Evolutionary conservation across 2,797 vertebrate species (phyloP).

Genomic region (Periophthalmus magnuspinnatus): DNA sequence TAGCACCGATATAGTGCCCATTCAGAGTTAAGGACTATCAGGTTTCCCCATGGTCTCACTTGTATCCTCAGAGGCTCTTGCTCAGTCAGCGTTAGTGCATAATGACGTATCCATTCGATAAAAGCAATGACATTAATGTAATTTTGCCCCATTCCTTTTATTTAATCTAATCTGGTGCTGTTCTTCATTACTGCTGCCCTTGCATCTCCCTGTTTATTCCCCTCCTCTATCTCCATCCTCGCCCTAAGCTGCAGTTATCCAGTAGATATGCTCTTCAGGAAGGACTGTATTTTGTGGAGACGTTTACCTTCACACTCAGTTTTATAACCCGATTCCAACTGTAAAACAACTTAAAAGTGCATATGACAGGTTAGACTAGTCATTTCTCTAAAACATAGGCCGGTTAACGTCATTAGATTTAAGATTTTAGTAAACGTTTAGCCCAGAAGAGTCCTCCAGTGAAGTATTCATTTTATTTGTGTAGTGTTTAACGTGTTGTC

Average conservation of each 20-base stretch:
- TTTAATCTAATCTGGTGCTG: conserved; percentile 85
- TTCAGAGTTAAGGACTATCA: conserved; percentile 81
- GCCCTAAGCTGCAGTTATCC: conserved; percentile 39
- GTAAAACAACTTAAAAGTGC: background rate
- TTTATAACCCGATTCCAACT: background rate
- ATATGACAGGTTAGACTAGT: no score
- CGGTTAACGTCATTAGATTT: no score
- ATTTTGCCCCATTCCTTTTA: conserved; percentile 85
- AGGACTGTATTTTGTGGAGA: background rate
- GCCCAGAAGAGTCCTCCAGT: no score
- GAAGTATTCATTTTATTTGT: no score
- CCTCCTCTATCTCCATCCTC: conserved; percentile 74
- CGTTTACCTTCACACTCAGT: background rate
- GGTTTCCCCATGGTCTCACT: conserved; percentile 82
- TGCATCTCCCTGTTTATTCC: conserved; percentile 39
- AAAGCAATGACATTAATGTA: conserved; percentile 88
- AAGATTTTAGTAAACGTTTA: no score
- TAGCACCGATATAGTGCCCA: background rate
- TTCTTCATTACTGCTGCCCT: conserved; percentile 39
- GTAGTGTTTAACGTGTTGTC: no score
- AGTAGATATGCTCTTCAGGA: background rate
- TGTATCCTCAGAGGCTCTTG: conserved; percentile 83
- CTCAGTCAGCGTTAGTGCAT: conserved; percentile 85
- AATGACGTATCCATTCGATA: conserved; percentile 88
- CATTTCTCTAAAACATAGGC: no score